Evolutionary conservation across 2,797 vertebrate species (phyloP).

Genomic region (Pterois miles): DNA sequence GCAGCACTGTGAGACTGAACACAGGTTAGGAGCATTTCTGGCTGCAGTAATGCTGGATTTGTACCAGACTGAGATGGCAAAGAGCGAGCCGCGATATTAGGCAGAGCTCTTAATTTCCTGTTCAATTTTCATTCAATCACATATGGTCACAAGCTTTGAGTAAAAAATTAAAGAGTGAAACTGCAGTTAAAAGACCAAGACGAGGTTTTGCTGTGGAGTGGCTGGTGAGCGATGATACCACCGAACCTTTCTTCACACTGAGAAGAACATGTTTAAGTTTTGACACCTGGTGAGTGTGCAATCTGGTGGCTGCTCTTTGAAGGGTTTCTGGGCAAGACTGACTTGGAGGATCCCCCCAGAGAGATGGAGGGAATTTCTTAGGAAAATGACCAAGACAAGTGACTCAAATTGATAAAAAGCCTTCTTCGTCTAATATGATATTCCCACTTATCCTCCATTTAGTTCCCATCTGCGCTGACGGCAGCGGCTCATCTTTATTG

Average conservation of each 20-base stretch:
- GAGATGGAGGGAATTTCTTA: not conserved
- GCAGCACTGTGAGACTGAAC: not conserved
- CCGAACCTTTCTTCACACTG: not conserved
- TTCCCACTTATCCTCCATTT: constrained; percentile 13
- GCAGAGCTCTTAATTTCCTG: constrained; percentile 9
- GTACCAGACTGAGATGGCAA: not conserved
- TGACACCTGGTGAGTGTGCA: not conserved
- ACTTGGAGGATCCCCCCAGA: not conserved
- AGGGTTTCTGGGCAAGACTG: not conserved
- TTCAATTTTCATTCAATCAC: constrained; percentile 17
- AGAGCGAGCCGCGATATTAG: not conserved
- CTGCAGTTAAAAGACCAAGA: not conserved
- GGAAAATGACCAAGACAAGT: constrained; percentile 1
- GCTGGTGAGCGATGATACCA: not conserved
- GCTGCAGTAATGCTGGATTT: constrained; percentile 2
- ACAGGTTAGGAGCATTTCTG: not conserved
- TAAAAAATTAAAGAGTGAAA: not conserved
- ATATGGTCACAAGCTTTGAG: not conserved
- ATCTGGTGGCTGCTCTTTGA: not conserved
- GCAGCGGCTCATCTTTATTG: constrained; percentile 13
- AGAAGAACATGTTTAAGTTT: not conserved
- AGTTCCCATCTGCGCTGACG: constrained; percentile 27
- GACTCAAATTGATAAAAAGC: constrained; percentile 27
- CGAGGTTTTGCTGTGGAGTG: not conserved
- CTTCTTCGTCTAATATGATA: not conserved